Evolutionary conservation across 1,140 invertebrate species (phyloP).

Genomic region (Colletes gigas): DNA sequence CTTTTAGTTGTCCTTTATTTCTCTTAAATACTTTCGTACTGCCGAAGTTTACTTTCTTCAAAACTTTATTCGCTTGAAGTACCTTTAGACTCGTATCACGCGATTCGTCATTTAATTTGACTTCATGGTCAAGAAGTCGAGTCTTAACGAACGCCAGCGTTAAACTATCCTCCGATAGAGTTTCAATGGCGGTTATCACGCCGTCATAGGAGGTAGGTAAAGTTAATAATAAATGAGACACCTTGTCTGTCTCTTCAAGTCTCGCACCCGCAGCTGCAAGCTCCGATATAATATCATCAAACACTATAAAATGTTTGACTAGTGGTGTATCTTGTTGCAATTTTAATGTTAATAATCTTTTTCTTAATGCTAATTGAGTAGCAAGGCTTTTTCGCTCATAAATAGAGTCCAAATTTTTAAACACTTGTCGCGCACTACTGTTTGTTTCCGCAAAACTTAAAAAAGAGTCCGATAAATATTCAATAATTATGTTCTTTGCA

Average conservation of each 20-base stretch:
- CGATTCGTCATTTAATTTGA: neutral
- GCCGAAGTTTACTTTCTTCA: neutral
- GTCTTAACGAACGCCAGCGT: neutral
- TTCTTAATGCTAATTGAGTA: neutral
- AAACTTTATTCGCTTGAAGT: neutral
- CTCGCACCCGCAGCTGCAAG: neutral
- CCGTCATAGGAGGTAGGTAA: neutral
- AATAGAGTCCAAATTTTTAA: too few species aligned
- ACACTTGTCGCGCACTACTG: too few species aligned
- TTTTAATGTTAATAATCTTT: neutral
- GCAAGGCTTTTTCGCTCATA: too few species aligned
- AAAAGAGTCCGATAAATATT: too few species aligned
- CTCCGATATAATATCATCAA: neutral
- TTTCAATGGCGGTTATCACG: neutral
- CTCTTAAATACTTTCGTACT: neutral
- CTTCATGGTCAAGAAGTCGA: neutral
- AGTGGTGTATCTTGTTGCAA: too few species aligned
- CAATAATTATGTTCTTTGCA: too few species aligned
- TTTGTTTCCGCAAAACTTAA: too few species aligned
- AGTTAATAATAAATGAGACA: neutral
- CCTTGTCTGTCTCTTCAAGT: neutral
- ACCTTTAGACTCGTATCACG: neutral
- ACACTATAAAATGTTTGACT: neutral
- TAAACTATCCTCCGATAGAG: neutral
- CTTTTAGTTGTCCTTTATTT: neutral